Evolutionary conservation across 2,113 vertebrate species (phyloP).

Genomic region (Chiloscyllium plagiosum): DNA sequence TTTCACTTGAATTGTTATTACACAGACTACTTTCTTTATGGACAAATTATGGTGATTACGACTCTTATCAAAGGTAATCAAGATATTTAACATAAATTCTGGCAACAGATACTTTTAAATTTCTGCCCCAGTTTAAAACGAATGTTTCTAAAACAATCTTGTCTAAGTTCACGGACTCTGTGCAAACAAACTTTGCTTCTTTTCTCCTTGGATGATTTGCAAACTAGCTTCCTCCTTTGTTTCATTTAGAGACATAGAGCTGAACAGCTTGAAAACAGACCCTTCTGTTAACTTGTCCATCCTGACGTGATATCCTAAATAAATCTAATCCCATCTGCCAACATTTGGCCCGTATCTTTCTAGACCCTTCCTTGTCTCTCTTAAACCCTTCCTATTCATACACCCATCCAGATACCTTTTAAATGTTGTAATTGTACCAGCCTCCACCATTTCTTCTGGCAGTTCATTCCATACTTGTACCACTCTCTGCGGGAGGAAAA

Average conservation of each 20-base stretch:
- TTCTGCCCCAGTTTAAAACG: not conserved
- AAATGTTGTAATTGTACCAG: too few species aligned
- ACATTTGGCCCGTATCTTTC: too few species aligned
- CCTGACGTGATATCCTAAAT: too few species aligned
- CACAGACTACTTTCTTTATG: not conserved
- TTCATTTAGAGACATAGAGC: not conserved
- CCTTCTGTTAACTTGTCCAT: too few species aligned
- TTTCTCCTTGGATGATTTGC: not conserved
- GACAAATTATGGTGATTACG: not conserved
- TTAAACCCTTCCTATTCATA: too few species aligned
- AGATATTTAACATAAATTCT: not conserved
- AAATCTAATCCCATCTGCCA: too few species aligned
- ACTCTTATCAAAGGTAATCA: not conserved
- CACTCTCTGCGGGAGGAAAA: too few species aligned
- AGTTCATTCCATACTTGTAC: too few species aligned
- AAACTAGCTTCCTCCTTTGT: not conserved
- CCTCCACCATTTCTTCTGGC: too few species aligned
- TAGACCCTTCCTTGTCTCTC: too few species aligned
- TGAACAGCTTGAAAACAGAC: too few species aligned
- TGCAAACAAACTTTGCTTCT: not conserved
- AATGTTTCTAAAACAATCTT: not conserved
- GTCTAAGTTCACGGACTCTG: not conserved
- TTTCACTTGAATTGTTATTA: not conserved
- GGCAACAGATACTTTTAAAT: not conserved
- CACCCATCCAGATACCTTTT: too few species aligned